Percentiles rank a stretch among this genome's conserved stretches.
Evolutionary conservation across 2,113 vertebrate genomes (phyloP).

Genomic region (Saccopteryx leptura): DNA sequence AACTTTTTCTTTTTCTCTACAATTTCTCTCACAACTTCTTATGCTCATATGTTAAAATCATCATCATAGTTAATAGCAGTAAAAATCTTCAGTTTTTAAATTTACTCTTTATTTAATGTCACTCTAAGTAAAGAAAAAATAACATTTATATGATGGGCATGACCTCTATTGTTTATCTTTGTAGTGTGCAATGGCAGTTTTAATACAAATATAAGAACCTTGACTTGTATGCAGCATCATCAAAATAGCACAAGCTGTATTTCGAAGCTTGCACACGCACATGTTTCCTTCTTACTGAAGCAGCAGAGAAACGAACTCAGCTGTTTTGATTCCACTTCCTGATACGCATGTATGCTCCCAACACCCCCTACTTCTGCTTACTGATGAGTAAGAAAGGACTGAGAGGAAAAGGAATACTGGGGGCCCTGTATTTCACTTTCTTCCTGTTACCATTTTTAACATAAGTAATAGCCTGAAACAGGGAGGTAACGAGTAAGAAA

Average conservation of each 20-base stretch:
- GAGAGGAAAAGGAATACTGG: background rate
- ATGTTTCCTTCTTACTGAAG: background rate
- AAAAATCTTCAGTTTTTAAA: background rate
- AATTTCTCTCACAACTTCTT: slow-evolving; percentile 32
- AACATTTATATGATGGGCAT: background rate
- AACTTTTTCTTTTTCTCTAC: background rate
- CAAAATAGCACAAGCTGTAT: background rate
- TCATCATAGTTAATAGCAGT: too few relatives aligned
- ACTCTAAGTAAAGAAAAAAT: slow-evolving; percentile 40
- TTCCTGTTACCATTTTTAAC: background rate
- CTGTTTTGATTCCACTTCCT: background rate
- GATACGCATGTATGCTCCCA: background rate
- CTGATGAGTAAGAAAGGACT: background rate
- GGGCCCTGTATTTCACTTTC: background rate
- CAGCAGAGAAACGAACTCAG: slow-evolving; percentile 18
- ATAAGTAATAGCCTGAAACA: background rate
- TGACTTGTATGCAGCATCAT: background rate
- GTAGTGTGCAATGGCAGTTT: background rate
- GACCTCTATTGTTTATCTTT: slow-evolving; percentile 15
- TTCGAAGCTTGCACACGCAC: background rate
- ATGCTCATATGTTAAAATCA: too few relatives aligned
- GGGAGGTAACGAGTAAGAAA: background rate
- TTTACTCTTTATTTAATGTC: slow-evolving; percentile 11
- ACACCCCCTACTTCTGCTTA: background rate
- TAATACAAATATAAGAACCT: slow-evolving; percentile 23